Conservation (phyloP, 2,888 invertebrate species). For the Harpagoxenus sublaevis region DNA sequence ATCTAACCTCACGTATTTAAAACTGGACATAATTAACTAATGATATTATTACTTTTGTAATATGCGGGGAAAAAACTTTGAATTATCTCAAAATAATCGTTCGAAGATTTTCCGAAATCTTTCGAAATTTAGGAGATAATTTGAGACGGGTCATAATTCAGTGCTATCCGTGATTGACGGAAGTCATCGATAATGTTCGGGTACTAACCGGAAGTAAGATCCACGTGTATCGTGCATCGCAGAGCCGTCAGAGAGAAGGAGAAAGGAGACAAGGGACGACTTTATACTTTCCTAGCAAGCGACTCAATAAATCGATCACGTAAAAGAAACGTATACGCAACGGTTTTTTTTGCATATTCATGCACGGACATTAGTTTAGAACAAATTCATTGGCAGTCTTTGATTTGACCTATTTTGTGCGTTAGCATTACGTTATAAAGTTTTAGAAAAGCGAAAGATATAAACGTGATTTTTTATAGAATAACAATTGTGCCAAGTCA, state of each 20-base stretch:
- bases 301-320: slow-evolving; percentile 79
- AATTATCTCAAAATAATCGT: slow-evolving; percentile 1
- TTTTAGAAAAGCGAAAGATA: not conserved
- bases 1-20: not conserved
- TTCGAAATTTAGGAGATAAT: not conserved
- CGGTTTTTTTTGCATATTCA: slow-evolving; percentile 66
- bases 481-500: not conserved
- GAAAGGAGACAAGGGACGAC: slow-evolving; percentile 56
- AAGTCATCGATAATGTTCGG: slow-evolving; percentile 82
- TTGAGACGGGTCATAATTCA: slow-evolving; percentile 18
- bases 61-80: not conserved
- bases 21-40: not conserved
- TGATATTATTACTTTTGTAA: not conserved
- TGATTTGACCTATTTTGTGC: not conserved
- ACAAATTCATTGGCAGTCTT: slow-evolving; percentile 9
- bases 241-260: slow-evolving; percentile 59
- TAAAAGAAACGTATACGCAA: slow-evolving; percentile 76
- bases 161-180: slow-evolving; percentile 72
- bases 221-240: slow-evolving; percentile 78
- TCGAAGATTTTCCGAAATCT: not conserved
- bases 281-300: slow-evolving; percentile 77
- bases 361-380: slow-evolving; percentile 59
- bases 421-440: not conserved
- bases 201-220: slow-evolving; percentile 80
- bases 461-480: not conserved